phyloP scores from a whole-genome alignment of 2,797 vertebrate genomes.

The Peromyscus aztecus region DNA sequence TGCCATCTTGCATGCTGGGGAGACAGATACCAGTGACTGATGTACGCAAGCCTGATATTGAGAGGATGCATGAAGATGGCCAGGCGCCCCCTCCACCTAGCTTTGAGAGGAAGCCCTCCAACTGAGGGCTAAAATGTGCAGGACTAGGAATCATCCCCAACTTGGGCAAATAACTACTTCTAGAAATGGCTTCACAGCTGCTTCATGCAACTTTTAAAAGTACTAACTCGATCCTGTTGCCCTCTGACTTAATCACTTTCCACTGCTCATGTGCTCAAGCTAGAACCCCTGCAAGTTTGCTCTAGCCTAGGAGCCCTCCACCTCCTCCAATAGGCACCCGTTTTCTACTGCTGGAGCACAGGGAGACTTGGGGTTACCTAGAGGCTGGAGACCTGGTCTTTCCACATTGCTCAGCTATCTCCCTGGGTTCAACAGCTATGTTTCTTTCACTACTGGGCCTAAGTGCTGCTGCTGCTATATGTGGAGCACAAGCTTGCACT shows the following conservation, averaged over 20 bases:
- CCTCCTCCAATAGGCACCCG: background rate
- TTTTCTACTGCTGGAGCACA: background rate
- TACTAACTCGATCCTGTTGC: background rate
- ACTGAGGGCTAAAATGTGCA: background rate
- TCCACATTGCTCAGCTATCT: background rate
- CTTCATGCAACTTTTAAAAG: background rate
- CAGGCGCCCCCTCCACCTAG: background rate
- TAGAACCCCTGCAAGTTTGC: background rate
- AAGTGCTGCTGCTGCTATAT: background rate
- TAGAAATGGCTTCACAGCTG: background rate
- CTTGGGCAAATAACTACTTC: background rate
- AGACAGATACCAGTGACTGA: background rate
- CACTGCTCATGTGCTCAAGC: background rate
- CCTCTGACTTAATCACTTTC: slow-evolving; percentile 4
- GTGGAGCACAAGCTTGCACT: background rate
- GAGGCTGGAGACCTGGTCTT: background rate
- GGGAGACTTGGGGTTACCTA: background rate
- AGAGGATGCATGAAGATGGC: background rate
- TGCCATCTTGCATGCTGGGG: background rate
- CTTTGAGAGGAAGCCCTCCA: background rate
- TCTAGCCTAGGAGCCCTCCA: background rate
- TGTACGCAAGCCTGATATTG: background rate
- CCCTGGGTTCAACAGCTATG: background rate
- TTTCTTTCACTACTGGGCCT: background rate
- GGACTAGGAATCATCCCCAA: background rate